Conservation (phyloP, 2,888 invertebrate species). For the Automeris io region DNA sequence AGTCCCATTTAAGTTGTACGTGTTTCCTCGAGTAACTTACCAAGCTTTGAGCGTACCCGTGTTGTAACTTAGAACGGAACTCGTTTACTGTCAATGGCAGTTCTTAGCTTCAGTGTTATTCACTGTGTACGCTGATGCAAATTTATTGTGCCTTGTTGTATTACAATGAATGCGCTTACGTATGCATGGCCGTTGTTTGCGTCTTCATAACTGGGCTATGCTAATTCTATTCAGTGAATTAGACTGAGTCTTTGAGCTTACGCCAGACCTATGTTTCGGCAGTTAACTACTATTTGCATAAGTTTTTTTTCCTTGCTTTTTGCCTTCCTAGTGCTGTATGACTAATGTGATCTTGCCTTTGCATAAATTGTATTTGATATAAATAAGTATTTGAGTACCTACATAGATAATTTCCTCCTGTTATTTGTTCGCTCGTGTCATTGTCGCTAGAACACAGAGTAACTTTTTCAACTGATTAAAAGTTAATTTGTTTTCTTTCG, state of each 20-base stretch:
- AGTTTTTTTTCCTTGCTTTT: background rate
- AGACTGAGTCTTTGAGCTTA: background rate
- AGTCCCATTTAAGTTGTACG: conserved; percentile 41
- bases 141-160: conserved; percentile 33
- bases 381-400: too few relatives aligned
- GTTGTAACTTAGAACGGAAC: conserved; percentile 39
- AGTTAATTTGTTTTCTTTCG: too few relatives aligned
- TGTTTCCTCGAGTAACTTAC: conserved; percentile 29
- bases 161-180: conserved; percentile 33
- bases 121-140: conserved; percentile 33
- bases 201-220: background rate
- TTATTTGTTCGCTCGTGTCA: too few relatives aligned
- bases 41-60: conserved; percentile 27
- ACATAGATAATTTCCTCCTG: too few relatives aligned
- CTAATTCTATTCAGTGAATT: background rate
- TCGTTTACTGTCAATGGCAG: conserved; percentile 50
- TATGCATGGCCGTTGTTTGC: conserved; percentile 17
- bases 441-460: too few relatives aligned
- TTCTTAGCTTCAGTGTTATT: conserved; percentile 33
- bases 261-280: background rate
- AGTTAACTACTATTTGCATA: background rate
- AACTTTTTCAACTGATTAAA: too few relatives aligned
- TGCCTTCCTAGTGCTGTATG: too few relatives aligned
- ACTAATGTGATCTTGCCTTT: too few relatives aligned
- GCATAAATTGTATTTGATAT: too few relatives aligned